Evolutionary conservation across 92 coral and sea anemone species (phyloP), one percentile per base, ranked within the genome.

Genomic region (Virgularia gustaviana): DNA sequence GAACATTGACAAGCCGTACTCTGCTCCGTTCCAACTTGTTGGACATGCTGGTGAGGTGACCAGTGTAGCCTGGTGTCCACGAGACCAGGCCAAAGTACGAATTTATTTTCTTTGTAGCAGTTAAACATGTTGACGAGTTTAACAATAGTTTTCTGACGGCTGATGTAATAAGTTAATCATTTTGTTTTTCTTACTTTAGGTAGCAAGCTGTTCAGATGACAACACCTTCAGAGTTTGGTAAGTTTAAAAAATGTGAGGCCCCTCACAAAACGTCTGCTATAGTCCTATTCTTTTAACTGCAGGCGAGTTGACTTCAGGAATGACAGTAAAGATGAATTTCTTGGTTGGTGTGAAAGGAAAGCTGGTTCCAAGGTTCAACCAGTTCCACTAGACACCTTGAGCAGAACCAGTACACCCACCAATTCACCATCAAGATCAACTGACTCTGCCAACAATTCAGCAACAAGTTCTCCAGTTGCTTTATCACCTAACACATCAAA

Each of bases 21-120:
- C 86, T 20, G 62, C 90, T 16, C 98, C 98, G n/a, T 41, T 83
- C 24, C 77, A 79, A 28, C 77, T 92, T 6, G 86, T 65, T 36
- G 98, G 98, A 15, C 98, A 92, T 60, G 75, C 58, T 45, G 88
- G 92, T 56, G 98, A 92, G 63, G 98, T 92, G 49, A 92, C 98
- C 0, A 89, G 96, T 83, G 98, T 92, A 1, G 77, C 87, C 10
- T 89, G 98, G 98, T 92, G 94, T 55, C 96, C 98, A 36, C 63
- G 53, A 23, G 96, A 92, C 81, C 83, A 81, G 51, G 91, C 87
- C 67, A 88, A 89, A 96, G 98, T 92, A 58, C 57, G n/a, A n/a
- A n/a, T n/a, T n/a, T n/a, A n/a, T n/a, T n/a, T n/a, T n/a, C 9
- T 27, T 18, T 41, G 16, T 24, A 22, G 33, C 36, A 32, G 30